Conservation (phyloP, 1,140 invertebrate species). For the Amphibalanus amphitrite region DNA sequence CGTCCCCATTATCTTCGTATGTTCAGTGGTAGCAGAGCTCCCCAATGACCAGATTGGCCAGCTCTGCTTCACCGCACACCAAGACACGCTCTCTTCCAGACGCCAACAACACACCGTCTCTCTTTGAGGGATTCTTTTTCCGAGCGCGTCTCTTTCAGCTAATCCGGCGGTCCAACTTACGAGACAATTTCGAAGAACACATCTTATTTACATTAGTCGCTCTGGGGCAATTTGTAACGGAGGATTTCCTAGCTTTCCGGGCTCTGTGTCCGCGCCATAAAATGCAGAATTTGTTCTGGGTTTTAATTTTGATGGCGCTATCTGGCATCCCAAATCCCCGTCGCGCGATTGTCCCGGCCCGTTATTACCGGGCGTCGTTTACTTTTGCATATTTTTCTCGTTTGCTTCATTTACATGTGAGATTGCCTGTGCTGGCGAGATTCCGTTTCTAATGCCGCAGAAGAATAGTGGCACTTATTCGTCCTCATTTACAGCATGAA, state of each 20-base stretch:
- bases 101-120: too few species aligned
- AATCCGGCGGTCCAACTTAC: not conserved
- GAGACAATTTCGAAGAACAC: not conserved
- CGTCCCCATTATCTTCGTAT: too few species aligned
- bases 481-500: not conserved
- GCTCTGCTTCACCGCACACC: too few species aligned
- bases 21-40: too few species aligned
- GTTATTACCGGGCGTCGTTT: not conserved
- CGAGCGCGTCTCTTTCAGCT: not conserved
- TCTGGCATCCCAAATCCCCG: not conserved
- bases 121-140: not conserved
- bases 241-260: not conserved
- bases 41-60: too few species aligned
- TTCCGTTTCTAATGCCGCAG: not conserved
- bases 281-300: not conserved
- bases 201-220: not conserved
- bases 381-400: constrained; percentile 2
- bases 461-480: not conserved
- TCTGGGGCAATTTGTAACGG: not conserved
- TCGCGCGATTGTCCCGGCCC: not conserved
- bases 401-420: constrained; percentile 2
- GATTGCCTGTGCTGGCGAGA: not conserved
- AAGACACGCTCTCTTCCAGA: too few species aligned
- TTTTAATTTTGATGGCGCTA: not conserved
- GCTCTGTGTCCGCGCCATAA: not conserved